Evolutionary conservation across 1,140 invertebrate genomes (phyloP), one percentile per base, ranked within the genome.

Genomic region (Apis dorsata): DNA sequence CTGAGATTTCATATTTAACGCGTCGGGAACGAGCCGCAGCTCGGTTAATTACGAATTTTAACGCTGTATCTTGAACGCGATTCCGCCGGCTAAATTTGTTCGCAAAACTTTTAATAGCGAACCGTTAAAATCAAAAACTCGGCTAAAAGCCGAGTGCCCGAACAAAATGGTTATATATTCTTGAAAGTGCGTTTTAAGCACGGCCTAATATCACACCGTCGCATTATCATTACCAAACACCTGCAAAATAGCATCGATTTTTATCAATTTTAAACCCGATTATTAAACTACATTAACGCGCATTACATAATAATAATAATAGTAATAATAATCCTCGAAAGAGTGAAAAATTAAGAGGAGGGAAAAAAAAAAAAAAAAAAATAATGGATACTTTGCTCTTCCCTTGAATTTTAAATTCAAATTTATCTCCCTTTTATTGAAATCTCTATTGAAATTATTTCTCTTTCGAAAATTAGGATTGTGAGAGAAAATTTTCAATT

Each of bases 91-190:
- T 24, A 4, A 70, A 72, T 55, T 71, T 53, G 24, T 72, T 72
- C 70, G 70, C 24, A 75, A 75, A 75, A 75, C 72, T 75, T 75
- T 75, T 75, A 75, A 75, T 49, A 62, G 72, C 72, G 55, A 59
- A 49, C 57, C 57, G 72, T 63, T 55, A 60, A 75, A 75, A 75
- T 75, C 28, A 75, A 75, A 75, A 75, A 75, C 59, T 75, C 55
- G 57, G 57, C 72, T 75, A 75, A 75, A 75, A 75, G 72, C 72
- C 49, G 72, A 3, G 7, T 0, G 34, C 34, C 28, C 44, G 72
- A 63, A 49, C 72, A 60, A 62, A 60, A 75, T 75, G 34, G 62
- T 75, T 75, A 75, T 62, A 75, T 75, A 75, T 75, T 75, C 72
- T 75, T 75, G 59, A 75, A 75, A 75, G 72, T 60, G 5, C 72